Base-by-base conservation (phyloP, 2,113 vertebrate genomes). In the Oryzias melastigma region DNA sequence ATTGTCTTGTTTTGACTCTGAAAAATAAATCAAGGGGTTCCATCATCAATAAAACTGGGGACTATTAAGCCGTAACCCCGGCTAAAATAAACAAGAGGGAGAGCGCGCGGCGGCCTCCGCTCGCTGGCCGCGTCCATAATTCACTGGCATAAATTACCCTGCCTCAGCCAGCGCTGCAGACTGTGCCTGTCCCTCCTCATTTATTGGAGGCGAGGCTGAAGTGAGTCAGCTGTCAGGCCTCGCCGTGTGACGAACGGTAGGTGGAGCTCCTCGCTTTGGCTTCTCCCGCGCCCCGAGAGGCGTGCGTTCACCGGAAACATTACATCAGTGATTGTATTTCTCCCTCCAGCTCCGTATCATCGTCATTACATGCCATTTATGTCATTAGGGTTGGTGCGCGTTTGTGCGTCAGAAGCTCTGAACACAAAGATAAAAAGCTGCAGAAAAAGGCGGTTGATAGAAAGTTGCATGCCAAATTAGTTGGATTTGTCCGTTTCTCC, bases 51-150 rank as follows among this genome's bases (percentile, higher is more conserved):
- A 72, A 79, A 83, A 75, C 75, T 47, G 60, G 55, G 77, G 62
- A 67, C 78, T 62, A 90, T 90, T 82, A 91, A 88, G 86, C 85
- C 83, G 83, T 87, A 90, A 89, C 82, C 79, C 80, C 72, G 70
- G 76, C 65, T 68, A 68, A 87, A 91, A 89, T 85, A 88, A 90
- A 87, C 79, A 68, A 35, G 74, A 76, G 62, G 75, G 68, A 70
- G 77, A 91, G 81, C 87, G 85, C 81, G 84, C 76, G 87, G 77
- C 84, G 87, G 89, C 88, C 89, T 91, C 90, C 85, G 80, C 75
- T 77, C 66, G 71, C 59, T 73, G 16, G 74, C 71, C 74, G 65
- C 77, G 62, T 73, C 75, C 81, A 86, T 91, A 86, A 89, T 83
- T 91, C 84, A 87, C 42, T 20, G 75, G 81, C 71, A 77, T 90